Percentiles rank a stretch among this genome's conserved stretches.
Evolutionary conservation across 2,888 invertebrate genomes (phyloP).

Genomic region (Sclerodermus sp.): DNA sequence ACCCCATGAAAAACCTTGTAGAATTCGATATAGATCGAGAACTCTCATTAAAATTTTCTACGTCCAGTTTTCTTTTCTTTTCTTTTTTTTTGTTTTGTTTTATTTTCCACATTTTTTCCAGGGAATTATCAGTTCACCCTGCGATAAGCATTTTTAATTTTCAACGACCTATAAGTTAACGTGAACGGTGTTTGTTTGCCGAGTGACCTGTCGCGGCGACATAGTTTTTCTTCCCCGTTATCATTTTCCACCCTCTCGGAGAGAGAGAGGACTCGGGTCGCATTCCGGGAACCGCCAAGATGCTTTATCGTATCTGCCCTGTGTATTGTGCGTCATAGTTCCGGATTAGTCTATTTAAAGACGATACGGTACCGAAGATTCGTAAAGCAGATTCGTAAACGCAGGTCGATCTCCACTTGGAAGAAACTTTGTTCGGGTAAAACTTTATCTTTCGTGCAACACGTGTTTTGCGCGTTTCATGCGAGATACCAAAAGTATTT

Average conservation of each 20-base stretch:
- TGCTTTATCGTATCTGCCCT: conserved; percentile 27
- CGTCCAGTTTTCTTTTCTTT: too few relatives aligned
- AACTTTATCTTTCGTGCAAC: conserved; percentile 19
- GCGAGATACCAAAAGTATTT: conserved; percentile 6
- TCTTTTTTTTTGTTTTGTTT: too few relatives aligned
- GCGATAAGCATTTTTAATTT: too few relatives aligned
- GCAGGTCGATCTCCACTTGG: conserved; percentile 21
- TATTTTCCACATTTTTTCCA: too few relatives aligned
- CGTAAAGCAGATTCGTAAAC: conserved; percentile 23
- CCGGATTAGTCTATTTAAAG: conserved; percentile 46
- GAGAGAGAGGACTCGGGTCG: conserved; percentile 9
- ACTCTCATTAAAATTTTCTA: too few relatives aligned
- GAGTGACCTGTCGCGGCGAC: conserved; percentile 34
- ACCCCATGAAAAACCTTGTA: too few relatives aligned
- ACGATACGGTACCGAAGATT: conserved; percentile 26
- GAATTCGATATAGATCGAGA: too few relatives aligned
- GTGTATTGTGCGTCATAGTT: conserved; percentile 33
- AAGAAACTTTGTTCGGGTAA: conserved; percentile 6
- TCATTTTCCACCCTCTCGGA: conserved; percentile 21
- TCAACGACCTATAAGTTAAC: too few relatives aligned
- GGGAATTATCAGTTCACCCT: too few relatives aligned
- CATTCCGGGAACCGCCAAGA: conserved; percentile 18
- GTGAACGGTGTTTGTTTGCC: too few relatives aligned
- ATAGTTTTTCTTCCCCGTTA: conserved; percentile 36
- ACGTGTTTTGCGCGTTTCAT: conserved; percentile 10